Base-by-base conservation (phyloP, 2,797 vertebrate species). In the Darevskia mixta region DNA sequence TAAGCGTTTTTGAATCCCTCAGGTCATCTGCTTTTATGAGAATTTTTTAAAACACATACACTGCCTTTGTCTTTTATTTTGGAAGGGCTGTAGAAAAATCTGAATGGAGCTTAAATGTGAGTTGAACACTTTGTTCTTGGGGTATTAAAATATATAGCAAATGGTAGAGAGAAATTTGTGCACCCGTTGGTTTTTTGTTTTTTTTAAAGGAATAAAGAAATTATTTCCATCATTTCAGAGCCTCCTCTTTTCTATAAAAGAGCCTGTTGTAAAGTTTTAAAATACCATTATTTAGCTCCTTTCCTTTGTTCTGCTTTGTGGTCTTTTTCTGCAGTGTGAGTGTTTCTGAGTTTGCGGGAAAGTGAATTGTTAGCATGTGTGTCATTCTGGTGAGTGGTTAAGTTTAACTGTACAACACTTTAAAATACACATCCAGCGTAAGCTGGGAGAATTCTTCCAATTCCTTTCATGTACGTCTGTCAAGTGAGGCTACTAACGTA, bases 341-440 rank as follows among this genome's bases (percentile, higher is more conserved):
- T 41, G 90, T 79, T 85, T 93, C 87, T 88, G 73, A 58, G 38
- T 81, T 91, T 94, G 84, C 82, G 86, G 87, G 87, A 81, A 91
- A 88, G 0, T 35, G 78, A 88, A 92, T 84, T 88, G 88, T 92
- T 93, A 87, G 86, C 84, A 89, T 91, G 27, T 82, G 1, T 55
- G 4, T 25, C 11, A 49, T 93, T 88, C 82, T 75, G 90, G 29
- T 85, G 6, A 3, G 3, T 1, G 23, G 77, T 32, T 91, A 64
- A 79, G 17, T 88, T 71, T 17, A 38, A 45, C 76, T 87, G 76
- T 27, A 49, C 85, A 80, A n/a, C 83, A 88, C 5, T 76, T 69
- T 79, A 85, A 87, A 29, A 83, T 80, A 84, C 32, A 84, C 67
- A 32, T 32, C 73, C 17, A 45, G 2, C 38, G 27, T 2, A 90